Conservation (phyloP, 2,797 vertebrate species). For the Gambusia yucatana region DNA sequence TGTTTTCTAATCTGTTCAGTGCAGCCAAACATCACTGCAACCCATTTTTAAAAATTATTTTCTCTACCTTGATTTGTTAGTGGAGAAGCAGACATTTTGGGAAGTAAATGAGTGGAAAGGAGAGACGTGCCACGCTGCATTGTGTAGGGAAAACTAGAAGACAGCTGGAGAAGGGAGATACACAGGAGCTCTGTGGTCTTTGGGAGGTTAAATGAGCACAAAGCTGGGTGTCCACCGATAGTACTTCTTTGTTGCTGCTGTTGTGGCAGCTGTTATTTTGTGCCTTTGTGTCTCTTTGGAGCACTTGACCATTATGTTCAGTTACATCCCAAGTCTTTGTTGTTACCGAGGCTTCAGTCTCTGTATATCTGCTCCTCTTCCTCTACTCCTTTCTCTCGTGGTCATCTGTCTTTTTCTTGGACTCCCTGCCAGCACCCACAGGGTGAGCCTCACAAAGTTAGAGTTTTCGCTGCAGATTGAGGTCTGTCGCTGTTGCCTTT, state of each 20-base stretch:
- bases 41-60: background rate
- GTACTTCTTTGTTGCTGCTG: constrained; percentile 31
- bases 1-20: background rate
- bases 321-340: constrained; percentile 52
- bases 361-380: constrained; percentile 21
- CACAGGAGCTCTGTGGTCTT: constrained; percentile 25
- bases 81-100: constrained; percentile 18
- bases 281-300: constrained; percentile 45
- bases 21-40: constrained; percentile 11
- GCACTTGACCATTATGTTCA: constrained; percentile 58
- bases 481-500: constrained; percentile 39
- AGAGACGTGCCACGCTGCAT: constrained; percentile 36
- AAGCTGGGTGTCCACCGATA: constrained; percentile 56
- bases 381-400: constrained; percentile 6
- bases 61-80: background rate
- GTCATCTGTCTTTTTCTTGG: constrained; percentile 10
- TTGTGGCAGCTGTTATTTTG: constrained; percentile 46
- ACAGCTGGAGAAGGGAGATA: constrained; percentile 53
- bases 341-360: constrained; percentile 36
- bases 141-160: constrained; percentile 35
- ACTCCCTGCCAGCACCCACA: constrained; percentile 11
- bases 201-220: constrained; percentile 55
- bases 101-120: constrained; percentile 4
- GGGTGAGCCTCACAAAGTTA: constrained; percentile 35
- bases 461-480: constrained; percentile 39